Percentiles rank a stretch among this genome's conserved stretches.
Conservation (phyloP, 2,888 invertebrate genomes). For the Buathra laborator region DNA sequence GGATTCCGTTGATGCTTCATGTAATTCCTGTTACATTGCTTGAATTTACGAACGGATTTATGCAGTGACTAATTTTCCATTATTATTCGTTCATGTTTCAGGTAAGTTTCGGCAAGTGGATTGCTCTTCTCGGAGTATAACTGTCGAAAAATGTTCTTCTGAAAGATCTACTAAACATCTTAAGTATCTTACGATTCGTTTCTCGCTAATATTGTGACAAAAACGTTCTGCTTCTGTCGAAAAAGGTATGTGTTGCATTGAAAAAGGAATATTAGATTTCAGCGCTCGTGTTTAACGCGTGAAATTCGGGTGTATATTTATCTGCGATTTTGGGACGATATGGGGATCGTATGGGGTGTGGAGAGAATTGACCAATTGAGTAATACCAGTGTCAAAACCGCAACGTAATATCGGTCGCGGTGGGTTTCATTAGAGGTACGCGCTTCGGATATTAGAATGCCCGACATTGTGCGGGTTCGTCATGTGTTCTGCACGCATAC, state of each 20-base stretch:
- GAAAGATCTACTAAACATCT: background rate
- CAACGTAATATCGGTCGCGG: constrained; percentile 76
- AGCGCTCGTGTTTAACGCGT: background rate
- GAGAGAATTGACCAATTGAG: constrained; percentile 39
- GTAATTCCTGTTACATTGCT: background rate
- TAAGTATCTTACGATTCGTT: background rate
- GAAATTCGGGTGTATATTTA: background rate
- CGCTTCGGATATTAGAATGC: constrained; percentile 80
- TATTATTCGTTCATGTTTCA: constrained; percentile 56
- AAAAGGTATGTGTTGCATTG: background rate
- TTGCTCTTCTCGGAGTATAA: background rate
- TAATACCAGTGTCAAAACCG: constrained; percentile 69
- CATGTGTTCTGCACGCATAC: constrained; percentile 42
- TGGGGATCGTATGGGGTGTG: constrained; percentile 11
- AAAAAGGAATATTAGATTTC: no score
- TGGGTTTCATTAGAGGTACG: constrained; percentile 78
- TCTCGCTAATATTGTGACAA: background rate
- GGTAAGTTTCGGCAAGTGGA: constrained; percentile 59
- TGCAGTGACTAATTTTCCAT: background rate
- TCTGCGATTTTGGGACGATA: background rate
- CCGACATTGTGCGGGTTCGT: constrained; percentile 76
- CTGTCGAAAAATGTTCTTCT: constrained; percentile 2
- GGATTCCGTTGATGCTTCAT: background rate
- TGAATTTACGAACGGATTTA: background rate
- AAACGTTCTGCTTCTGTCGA: background rate